Evolutionary conservation across 2,888 invertebrate genomes (phyloP).

Genomic region (Lithophane ornitopus): DNA sequence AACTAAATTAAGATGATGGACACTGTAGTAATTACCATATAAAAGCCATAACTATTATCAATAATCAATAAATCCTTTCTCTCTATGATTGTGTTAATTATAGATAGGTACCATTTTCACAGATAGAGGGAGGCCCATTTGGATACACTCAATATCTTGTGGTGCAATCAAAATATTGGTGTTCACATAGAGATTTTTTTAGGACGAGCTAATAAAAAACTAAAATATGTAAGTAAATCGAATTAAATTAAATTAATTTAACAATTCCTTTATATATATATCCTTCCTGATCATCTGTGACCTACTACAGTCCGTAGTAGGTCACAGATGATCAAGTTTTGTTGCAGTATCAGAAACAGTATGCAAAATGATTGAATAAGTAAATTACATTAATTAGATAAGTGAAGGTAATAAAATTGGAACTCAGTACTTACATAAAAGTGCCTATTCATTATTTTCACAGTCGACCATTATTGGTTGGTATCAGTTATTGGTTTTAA

Average conservation of each 20-base stretch:
- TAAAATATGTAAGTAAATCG: too few relatives aligned
- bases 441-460: neutral
- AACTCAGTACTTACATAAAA: neutral
- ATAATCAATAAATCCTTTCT: neutral
- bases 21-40: neutral
- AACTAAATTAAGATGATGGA: neutral
- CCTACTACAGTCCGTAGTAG: too few relatives aligned
- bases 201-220: too few relatives aligned
- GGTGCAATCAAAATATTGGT: constrained; percentile 16
- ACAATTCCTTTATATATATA: too few relatives aligned
- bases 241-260: too few relatives aligned
- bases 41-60: neutral
- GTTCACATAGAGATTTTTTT: neutral
- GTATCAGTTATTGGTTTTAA: constrained; percentile 24
- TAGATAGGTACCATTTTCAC: neutral
- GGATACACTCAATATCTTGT: neutral
- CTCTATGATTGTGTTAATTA: neutral
- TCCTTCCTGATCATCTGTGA: too few relatives aligned
- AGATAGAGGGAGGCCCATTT: neutral
- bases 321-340: neutral
- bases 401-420: neutral
- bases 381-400: neutral
- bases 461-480: neutral
- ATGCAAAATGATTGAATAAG: neutral
- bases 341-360: neutral